These are phyloP conservation scores for Otis tarda DNA, from an alignment of 2,113 vertebrate species.

Conservation along the genomic window DNA sequence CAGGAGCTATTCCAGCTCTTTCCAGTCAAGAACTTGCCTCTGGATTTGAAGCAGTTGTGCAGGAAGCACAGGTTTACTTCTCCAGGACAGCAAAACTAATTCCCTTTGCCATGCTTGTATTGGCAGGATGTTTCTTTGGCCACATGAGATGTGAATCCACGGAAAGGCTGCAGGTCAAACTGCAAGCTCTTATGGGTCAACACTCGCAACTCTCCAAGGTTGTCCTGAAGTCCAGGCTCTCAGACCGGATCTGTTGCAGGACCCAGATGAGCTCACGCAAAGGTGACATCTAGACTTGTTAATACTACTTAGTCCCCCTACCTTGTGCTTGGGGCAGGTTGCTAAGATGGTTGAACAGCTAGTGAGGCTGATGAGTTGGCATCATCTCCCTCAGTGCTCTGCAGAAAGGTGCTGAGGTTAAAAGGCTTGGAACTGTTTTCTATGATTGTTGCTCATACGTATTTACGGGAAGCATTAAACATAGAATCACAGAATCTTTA, in stretches of 20 bases:
- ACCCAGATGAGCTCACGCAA: background rate
- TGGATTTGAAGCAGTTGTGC: background rate
- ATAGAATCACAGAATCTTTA: too few species aligned
- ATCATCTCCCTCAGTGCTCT: too few species aligned
- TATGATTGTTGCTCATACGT: fast-evolving
- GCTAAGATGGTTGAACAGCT: background rate
- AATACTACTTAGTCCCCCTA: fast-evolving
- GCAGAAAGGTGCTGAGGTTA: background rate
- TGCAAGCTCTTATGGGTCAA: fast-evolving
- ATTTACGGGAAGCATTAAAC: background rate
- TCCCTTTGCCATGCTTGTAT: background rate
- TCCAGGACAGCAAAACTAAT: background rate
- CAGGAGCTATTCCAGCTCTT: background rate
- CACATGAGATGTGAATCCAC: fast-evolving
- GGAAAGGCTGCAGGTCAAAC: background rate
- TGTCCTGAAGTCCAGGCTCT: background rate
- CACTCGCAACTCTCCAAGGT: background rate
- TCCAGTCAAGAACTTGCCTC: too few species aligned
- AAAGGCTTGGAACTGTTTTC: background rate
- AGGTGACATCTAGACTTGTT: background rate
- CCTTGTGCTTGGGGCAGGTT: too few species aligned
- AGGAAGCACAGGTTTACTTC: background rate
- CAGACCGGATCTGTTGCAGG: background rate
- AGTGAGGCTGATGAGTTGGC: background rate
- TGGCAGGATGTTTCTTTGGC: background rate